Evolutionary conservation across 1,140 invertebrate genomes (phyloP).

Genomic region (Drosophila baimaii): DNA sequence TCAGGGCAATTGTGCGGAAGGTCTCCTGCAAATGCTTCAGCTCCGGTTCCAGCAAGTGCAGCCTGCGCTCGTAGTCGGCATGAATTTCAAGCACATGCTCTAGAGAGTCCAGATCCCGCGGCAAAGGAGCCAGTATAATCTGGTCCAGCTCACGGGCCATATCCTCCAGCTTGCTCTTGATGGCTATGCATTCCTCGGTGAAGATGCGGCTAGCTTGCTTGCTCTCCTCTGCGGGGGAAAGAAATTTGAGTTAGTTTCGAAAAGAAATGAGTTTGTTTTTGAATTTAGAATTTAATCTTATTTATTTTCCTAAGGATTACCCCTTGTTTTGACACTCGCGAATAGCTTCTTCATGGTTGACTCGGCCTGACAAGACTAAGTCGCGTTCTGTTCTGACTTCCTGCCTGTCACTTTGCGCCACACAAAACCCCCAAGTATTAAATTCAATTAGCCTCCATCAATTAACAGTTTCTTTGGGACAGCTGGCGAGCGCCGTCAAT

Average conservation of each 20-base stretch:
- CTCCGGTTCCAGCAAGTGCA: slow-evolving; percentile 90
- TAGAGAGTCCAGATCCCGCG: slow-evolving; percentile 93
- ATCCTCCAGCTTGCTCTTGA: slow-evolving; percentile 93
- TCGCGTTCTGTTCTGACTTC: slow-evolving; percentile 44
- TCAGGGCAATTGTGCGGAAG: slow-evolving; percentile 92
- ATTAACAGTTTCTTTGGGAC: slow-evolving; percentile 50
- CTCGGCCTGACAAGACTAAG: slow-evolving; percentile 56
- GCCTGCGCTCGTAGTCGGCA: slow-evolving; percentile 92
- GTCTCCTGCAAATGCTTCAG: slow-evolving; percentile 93
- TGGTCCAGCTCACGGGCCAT: slow-evolving; percentile 93
- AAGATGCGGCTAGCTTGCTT: slow-evolving; percentile 94
- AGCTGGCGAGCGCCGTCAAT: slow-evolving; percentile 73
- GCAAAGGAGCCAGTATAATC: slow-evolving; percentile 91
- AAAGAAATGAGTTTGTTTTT: no score
- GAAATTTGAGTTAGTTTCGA: not conserved
- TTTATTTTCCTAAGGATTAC: slow-evolving; percentile 38
- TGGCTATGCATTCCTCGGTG: slow-evolving; percentile 91
- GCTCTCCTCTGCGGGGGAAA: slow-evolving; percentile 89
- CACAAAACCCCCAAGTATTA: slow-evolving; percentile 45
- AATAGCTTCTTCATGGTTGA: slow-evolving; percentile 77
- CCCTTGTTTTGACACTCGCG: slow-evolving; percentile 70
- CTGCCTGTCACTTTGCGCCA: slow-evolving; percentile 44
- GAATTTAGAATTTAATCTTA: not conserved
- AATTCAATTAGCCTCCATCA: slow-evolving; percentile 69
- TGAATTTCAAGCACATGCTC: slow-evolving; percentile 95